Evolutionary conservation across 2,888 invertebrate species (phyloP), one percentile per base, ranked within the genome.

Genomic region (Cantharis rustica): DNA sequence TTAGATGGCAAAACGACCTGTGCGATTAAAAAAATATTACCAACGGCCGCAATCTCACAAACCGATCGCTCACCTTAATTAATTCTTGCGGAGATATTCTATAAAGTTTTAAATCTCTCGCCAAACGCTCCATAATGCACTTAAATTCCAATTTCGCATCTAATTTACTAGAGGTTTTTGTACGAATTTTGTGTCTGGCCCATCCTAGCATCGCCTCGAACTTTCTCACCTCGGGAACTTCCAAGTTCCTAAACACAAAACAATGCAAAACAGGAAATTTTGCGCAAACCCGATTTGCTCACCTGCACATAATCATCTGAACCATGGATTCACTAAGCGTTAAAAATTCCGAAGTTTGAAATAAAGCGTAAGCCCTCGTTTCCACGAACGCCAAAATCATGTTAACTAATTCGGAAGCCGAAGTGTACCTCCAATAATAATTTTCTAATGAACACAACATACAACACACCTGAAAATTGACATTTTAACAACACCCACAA

Each of bases 341-440:
- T 10, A 97, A 90, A 86, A 96, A 97, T 86, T 97, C 96, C 1
- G 93, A 89, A 72, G 93, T 94, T 85, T 95, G 94, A 88, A 97
- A 97, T 73, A 97, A 90, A 82, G 95, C 94, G 83, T 94, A 94
- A 10, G 96, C 95, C 84, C 96, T 91, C 79, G 95, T 95, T 88
- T 97, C 97, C 69, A 95, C 94, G 88, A 95, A 97, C 17, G 95
- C 95, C 79, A 97, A 90, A 83, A 97, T 97, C 96, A 97, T 97
- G 89, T 97, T 97, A 81, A 97, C 96, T 84, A 97, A 90, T 88
- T 97, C 97, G 23, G 96, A 95, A 68, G 97, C 97, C 75, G 97
- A 97, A 47, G 96, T 96, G 88, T 97, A 97, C 80, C 97, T 92
- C 97, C 97, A 97, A 88, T 96, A 97, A 88, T 97, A 97, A 88